Percentiles rank a stretch among this genome's conserved stretches.
Conservation (phyloP, 2,888 invertebrate genomes). For the Drosophila anceps region DNA sequence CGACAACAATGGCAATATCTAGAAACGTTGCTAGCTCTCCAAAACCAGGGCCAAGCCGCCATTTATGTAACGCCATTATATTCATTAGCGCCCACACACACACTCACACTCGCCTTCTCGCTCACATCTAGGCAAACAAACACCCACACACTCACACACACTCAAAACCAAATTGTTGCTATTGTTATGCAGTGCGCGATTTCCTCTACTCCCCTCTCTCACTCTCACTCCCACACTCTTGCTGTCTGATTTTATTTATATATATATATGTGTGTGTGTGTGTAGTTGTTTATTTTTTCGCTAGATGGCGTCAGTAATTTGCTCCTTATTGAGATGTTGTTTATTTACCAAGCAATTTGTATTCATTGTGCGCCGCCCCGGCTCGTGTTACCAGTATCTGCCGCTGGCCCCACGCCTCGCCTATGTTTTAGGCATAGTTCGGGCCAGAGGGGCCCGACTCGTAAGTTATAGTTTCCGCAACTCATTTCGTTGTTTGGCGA, state of each 20-base stretch:
- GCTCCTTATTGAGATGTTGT: conserved; percentile 82
- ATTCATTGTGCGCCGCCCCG: conserved; percentile 72
- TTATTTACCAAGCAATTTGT: conserved; percentile 82
- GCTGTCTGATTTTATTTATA: conserved; percentile 58
- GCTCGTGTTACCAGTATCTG: conserved; percentile 50
- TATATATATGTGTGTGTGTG: background rate
- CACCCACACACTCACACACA: conserved; percentile 25
- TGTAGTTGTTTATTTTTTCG: conserved; percentile 59
- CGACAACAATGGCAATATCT: conserved; percentile 39
- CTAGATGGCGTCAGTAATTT: conserved; percentile 79
- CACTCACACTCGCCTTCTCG: background rate
- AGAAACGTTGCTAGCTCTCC: conserved; percentile 38
- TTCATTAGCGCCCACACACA: conserved; percentile 73
- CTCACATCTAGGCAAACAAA: conserved; percentile 7
- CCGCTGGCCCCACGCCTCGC: background rate
- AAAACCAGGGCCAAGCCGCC: conserved; percentile 51
- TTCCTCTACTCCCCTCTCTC: conserved; percentile 15
- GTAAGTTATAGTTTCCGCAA: conserved; percentile 81
- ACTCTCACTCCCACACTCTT: background rate
- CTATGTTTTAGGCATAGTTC: conserved; percentile 7
- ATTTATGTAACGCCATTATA: conserved; percentile 79
- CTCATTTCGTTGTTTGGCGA: conserved; percentile 79
- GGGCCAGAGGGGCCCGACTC: conserved; percentile 28
- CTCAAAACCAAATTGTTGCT: conserved; percentile 70
- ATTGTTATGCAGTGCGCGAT: conserved; percentile 75